Base-by-base conservation (phyloP, 1,140 invertebrate genomes). In the Harpegnathos saltator region DNA sequence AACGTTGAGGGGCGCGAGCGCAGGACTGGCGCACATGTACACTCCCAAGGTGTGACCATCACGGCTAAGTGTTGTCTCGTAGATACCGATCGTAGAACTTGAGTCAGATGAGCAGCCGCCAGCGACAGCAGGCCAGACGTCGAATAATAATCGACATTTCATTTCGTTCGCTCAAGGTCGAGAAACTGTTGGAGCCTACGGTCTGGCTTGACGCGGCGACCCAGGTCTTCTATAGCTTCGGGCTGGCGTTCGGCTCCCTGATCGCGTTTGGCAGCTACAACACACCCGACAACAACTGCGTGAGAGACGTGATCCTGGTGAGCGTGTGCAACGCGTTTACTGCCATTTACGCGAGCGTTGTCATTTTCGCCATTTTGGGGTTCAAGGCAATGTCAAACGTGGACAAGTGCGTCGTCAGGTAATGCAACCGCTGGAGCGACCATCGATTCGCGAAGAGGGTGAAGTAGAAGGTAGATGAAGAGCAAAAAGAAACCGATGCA, bases 191-290 rank as follows among this genome's bases (percentile, higher is more conserved):
- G 54, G 95, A 97, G 89, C 97, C 97, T 0, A 97, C 95, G 62
- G 98, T 98, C 0, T 99, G 98, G 98, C 94, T 98, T 87, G 98
- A 98, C 92, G 98, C 98, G 4, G 98, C 98, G 9, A 98, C 98
- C 0, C 98, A 99, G 95, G 98, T 99, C 17, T 99, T 99, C 94
- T 99, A 99, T 94, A 98, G 97, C 4, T 98, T 99, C 92, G 98
- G 98, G 14, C 94, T 99, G 85, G 98, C 98, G 19, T 99, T 99
- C 92, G 98, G 98, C 22, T 98, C 98, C 0, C 95, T 98, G 33
- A 98, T 98, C 89, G 98, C 98, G 1, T 98, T 98, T 90, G 98
- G 97, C 54, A 98, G 97, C 69, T 98, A 98, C 94, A 98, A 98
- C 91, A 96, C 97, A 4, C 97, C 97, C 0, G 97, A 98, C 91